Percentiles rank a stretch among this genome's conserved stretches.
Evolutionary conservation across 2,888 invertebrate genomes (phyloP).

Genomic region (Oxycera nigricornis): DNA sequence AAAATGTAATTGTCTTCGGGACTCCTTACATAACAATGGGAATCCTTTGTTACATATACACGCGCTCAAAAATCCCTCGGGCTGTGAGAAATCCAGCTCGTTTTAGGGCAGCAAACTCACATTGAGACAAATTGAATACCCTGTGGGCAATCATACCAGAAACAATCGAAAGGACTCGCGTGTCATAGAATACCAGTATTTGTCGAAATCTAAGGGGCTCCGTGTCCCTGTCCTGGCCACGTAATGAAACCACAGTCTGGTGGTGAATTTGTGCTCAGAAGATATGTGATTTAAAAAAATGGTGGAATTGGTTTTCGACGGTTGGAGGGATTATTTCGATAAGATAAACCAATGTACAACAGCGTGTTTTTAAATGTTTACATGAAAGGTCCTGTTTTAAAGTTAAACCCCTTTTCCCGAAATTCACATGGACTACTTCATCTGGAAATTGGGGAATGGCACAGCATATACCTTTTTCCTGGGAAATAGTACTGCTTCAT

Average conservation of each 20-base stretch:
- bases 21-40: not conserved
- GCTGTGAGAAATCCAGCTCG: not conserved
- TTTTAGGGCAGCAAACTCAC: not conserved
- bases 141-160: constrained; percentile 6
- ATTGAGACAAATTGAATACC: not conserved
- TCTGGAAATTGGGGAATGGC: no score
- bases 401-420: no score
- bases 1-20: not conserved
- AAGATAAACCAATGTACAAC: not conserved
- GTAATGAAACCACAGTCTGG: not conserved
- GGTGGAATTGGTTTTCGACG: not conserved
- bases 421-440: no score
- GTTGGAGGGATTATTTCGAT: not conserved
- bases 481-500: no score
- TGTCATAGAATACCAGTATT: not conserved
- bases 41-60: not conserved
- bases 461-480: no score
- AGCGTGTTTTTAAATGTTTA: no score
- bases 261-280: not conserved
- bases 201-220: not conserved
- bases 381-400: no score
- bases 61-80: not conserved
- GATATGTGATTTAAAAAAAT: not conserved
- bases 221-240: not conserved
- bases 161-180: not conserved